phyloP scores from a whole-genome alignment of 2,797 vertebrate species.

The Amphiprion clarkii region DNA sequence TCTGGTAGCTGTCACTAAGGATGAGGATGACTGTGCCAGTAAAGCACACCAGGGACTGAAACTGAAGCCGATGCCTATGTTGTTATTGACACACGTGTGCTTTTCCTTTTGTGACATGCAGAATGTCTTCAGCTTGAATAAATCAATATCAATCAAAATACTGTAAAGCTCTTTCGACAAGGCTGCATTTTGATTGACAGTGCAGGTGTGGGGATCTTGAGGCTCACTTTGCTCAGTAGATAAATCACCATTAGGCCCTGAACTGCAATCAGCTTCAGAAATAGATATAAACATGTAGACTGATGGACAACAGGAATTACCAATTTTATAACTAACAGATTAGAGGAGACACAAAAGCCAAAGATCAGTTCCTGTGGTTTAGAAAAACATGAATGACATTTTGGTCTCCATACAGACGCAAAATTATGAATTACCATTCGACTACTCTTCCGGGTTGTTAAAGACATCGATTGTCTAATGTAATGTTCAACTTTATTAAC shows the following conservation, averaged over 20 bases:
- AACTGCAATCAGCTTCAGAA: neutral
- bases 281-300: neutral
- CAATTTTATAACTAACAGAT: neutral
- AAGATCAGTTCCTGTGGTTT: neutral
- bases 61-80: neutral
- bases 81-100: neutral
- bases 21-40: neutral
- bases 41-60: neutral
- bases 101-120: neutral
- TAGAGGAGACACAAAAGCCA: neutral
- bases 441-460: neutral
- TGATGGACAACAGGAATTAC: neutral
- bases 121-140: neutral
- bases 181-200: neutral
- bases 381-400: neutral
- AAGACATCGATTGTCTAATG: neutral
- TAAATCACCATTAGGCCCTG: neutral
- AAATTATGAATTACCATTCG: neutral
- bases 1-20: no score
- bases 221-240: neutral
- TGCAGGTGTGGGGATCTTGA: conserved; percentile 3
- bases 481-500: neutral
- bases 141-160: neutral
- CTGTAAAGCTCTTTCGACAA: neutral
- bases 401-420: neutral